A percentile compares a stretch with the other conserved stretches of the same genome.
These are phyloP conservation scores for Drosophila subquinaria DNA, from an alignment of 2,888 invertebrate species.

Conservation along the genomic window DNA sequence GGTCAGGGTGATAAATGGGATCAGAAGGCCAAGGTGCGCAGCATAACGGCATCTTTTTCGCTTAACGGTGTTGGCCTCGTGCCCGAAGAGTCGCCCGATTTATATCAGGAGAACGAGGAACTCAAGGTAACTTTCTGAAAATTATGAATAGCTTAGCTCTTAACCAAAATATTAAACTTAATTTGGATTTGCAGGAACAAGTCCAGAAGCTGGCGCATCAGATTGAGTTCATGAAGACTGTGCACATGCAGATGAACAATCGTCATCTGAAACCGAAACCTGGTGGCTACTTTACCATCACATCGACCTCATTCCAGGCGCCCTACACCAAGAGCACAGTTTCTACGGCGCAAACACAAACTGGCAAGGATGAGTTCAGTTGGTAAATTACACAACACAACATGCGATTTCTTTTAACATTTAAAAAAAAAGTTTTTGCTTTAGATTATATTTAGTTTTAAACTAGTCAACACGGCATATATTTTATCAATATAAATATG, in stretches of 20 bases:
- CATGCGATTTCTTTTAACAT: too few species aligned
- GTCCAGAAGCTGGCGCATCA: constrained; percentile 96
- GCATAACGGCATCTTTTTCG: constrained; percentile 94
- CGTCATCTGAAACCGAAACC: constrained; percentile 93
- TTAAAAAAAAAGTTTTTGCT: too few species aligned
- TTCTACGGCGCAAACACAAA: constrained; percentile 84
- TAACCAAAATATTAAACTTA: background rate
- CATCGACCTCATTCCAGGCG: constrained; percentile 86
- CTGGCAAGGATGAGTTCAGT: constrained; percentile 74
- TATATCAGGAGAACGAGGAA: constrained; percentile 96
- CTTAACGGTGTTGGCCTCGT: constrained; percentile 94
- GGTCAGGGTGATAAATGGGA: constrained; percentile 97
- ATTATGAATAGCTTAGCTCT: background rate
- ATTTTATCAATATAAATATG: too few species aligned
- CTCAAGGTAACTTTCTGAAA: constrained; percentile 88
- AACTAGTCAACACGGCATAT: too few species aligned
- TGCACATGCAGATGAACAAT: constrained; percentile 97
- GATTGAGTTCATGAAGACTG: constrained; percentile 97
- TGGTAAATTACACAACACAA: constrained; percentile 65
- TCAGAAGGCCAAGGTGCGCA: constrained; percentile 92
- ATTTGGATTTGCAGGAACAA: constrained; percentile 89
- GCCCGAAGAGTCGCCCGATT: constrained; percentile 93
- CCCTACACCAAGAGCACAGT: constrained; percentile 84
- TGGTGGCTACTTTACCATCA: constrained; percentile 92
- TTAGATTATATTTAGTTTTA: too few species aligned